Base-by-base conservation (phyloP, 2,797 vertebrate species). In the Melopsittacus undulatus region DNA sequence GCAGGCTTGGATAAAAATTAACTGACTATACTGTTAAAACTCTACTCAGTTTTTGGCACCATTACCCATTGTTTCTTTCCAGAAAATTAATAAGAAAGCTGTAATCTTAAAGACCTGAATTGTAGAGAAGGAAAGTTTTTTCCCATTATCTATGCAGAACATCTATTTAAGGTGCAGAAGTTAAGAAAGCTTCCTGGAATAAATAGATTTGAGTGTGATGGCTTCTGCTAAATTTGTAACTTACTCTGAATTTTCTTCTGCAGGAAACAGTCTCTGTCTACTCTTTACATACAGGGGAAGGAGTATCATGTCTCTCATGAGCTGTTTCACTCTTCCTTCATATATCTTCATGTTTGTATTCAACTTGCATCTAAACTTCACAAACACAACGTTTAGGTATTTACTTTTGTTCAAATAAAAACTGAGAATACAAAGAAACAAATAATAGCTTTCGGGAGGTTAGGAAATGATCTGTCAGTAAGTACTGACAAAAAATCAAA, bases 371-470 rank as follows among this genome's bases (percentile, higher is more conserved):
- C 48, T 83, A 56, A 84, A 92, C 34, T 48, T 91, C 80, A 86
- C 74, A 91, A 84, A 83, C n/a, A 89, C 36, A 57, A 48, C 11
- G 10, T 59, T 91, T 89, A 82, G 67, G 92, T n/a, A 89, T 82
- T 86, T 92, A 43, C 30, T 59, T 86, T 87, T 70, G 82, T 90
- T 88, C 85, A 76, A 92, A 84, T 45, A 89, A 84, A 87, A 84
- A 16, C 59, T 54, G 62, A 93, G 59, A 75, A 86, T 59, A 73
- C 36, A 59, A 48, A 94, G 54, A 95, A 95, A 86, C 23, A 79
- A 54, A 82, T 92, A 92, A 79, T 45, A 76, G 40, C 70, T 95
- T 94, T 5, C 0, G 19, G 70, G 63, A 90, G 12, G 40, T 77
- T 18, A 89, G 63, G 51, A 95, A 90, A 89, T 67, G 17, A 69